Evolutionary conservation across 2,888 invertebrate species (phyloP), one percentile per base, ranked within the genome.

Genomic region (Sycophila texana): DNA sequence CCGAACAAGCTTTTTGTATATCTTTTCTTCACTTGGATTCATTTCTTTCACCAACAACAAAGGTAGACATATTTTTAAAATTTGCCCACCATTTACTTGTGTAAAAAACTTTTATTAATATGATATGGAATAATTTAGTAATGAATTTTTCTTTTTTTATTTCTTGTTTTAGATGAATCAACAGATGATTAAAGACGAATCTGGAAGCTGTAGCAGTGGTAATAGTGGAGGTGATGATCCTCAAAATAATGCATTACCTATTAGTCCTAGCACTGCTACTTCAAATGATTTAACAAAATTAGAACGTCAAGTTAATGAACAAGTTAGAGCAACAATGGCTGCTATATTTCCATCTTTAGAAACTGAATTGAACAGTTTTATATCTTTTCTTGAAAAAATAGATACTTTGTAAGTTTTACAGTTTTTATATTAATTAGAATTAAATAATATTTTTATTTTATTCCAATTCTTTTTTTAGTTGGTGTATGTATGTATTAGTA

Each of bases 1-100:
- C 96, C 30, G 99, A 99, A 90, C 98, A 99, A 91, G 95, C 97
- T 84, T 99, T 99, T 91, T 98, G 98, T 89, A 94, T 96, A 20
- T 93, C 94, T 81, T 99, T 99, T 92, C 97, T 99, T 90, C 96
- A 96, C 90, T 92, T 97, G 85, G 95, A 95, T 86, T 92, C 89
- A 4, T 88, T 89, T 61, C 84, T 88, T 16, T 85, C 88, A 3
- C 88, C 89, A 10, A 84, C 86, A 26, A 88, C 88, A 83, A 79
- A 75, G 22, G 80, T 83, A 79, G 20, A 22, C 0, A 80, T 60
- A 18, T 1, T 39, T 39, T 39, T 39, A 7, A 39, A 39, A 39
- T 39, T 1, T 0, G 7, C 30, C 4, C 4, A 30, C 30, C n/a
- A n/a, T n/a, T n/a, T 7, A 1, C 39, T n/a, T 20, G 47, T 58